Percentiles rank a stretch among this genome's conserved stretches.
Evolutionary conservation across 2,888 invertebrate species (phyloP).

Genomic region (Platerodrilus igneus): DNA sequence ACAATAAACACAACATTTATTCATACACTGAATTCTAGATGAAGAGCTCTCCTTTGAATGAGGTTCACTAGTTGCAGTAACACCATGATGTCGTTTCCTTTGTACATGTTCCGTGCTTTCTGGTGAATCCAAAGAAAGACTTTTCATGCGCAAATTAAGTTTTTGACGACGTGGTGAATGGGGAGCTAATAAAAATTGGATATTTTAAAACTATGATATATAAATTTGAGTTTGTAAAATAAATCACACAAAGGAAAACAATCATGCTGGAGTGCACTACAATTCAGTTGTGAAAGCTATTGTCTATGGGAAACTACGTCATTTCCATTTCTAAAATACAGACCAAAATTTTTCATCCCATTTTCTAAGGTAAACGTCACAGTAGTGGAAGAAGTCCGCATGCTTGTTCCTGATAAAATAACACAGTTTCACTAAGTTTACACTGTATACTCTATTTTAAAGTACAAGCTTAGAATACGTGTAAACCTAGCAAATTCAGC

Average conservation of each 20-base stretch:
- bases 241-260: slow-evolving; percentile 20
- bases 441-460: slow-evolving; percentile 23
- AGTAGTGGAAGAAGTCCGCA: slow-evolving; percentile 65
- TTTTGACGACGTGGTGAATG: slow-evolving; percentile 95
- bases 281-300: slow-evolving; percentile 14
- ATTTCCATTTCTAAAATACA: slow-evolving; percentile 39
- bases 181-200: slow-evolving; percentile 60
- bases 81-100: slow-evolving; percentile 59
- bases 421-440: slow-evolving; percentile 34
- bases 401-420: slow-evolving; percentile 51
- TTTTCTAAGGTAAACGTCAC: slow-evolving; percentile 63
- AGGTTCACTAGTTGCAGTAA: slow-evolving; percentile 43
- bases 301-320: slow-evolving; percentile 15
- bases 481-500: slow-evolving; percentile 30
- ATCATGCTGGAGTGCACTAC: slow-evolving; percentile 24
- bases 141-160: slow-evolving; percentile 96
- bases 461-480: slow-evolving; percentile 21
- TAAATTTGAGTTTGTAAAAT: slow-evolving; percentile 12
- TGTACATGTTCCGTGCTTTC: slow-evolving; percentile 83
- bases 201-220: slow-evolving; percentile 31
- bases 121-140: slow-evolving; percentile 92
- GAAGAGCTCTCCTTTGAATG: slow-evolving; percentile 55
- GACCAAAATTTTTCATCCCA: slow-evolving; percentile 59
- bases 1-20: slow-evolving; percentile 25
- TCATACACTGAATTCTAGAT: slow-evolving; percentile 59